Evolutionary conservation across 2,113 vertebrate species (phyloP), one percentile per base, ranked within the genome.

Genomic region (Fulica atra): DNA sequence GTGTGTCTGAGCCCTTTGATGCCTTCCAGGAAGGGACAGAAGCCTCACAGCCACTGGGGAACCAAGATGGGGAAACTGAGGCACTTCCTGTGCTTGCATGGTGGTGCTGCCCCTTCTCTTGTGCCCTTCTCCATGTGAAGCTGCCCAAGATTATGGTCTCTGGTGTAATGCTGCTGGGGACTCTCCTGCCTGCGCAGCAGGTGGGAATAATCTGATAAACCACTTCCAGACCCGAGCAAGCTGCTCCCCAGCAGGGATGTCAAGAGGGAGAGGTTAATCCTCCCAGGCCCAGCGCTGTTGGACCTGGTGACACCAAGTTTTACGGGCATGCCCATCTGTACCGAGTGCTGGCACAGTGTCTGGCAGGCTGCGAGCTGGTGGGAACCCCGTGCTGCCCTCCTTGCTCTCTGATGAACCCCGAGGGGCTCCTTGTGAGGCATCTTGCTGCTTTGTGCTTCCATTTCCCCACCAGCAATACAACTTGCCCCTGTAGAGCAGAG

Each of bases 271-370:
- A 69, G 60, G 54, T 91, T 65, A 79, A 86, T 69, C 88, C 54
- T 38, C 23, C 54, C 33, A 17, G 65, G 66, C 25, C 51, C 16
- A 18, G 42, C 0, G 0, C 68, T 46, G 21, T 6, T 5, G 11
- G 19, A 65, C 29, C 29, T 65, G 48, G 50, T 38, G 63, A 48
- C 85, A 35, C 24, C 76, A 16, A 31, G 6, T 38, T 59, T 80
- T 31, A 59, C 0, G 2, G 57, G 54, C 33, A 2, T 5, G 40
- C 7, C 60, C 42, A 6, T 21, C 28, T 5, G 0, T 26, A 21
- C 31, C 40, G 14, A 20, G 68, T 2, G 3, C 23, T 70, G 44
- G 42, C 31, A 9, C 0, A 5, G 36, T 3, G 2, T 36, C 15
- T 2, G 10, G 72, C 46, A 28, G 56, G 70, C 51, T 86, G 53